A percentile compares a stretch with the other conserved stretches of the same genome.
These are phyloP conservation scores for Ooceraea biroi DNA, from an alignment of 1,140 invertebrate species.

Conservation along the genomic window DNA sequence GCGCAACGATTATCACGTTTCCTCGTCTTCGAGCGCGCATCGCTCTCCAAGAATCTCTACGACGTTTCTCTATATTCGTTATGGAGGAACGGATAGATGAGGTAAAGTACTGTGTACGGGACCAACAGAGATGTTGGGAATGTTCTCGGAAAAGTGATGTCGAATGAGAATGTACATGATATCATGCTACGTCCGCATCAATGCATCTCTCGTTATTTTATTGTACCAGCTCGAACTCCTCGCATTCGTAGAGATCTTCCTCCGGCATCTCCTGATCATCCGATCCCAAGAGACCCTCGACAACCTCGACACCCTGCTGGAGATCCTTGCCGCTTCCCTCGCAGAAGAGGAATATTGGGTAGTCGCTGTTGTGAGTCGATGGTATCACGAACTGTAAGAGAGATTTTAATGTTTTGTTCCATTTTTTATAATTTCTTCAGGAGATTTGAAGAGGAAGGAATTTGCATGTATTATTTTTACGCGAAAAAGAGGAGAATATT, in stretches of 20 bases:
- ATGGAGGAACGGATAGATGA: slow-evolving; percentile 5
- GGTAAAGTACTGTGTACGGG: slow-evolving; percentile 15
- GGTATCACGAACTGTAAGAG: slow-evolving; percentile 88
- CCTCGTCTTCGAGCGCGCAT: neutral
- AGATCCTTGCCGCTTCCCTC: slow-evolving; percentile 89
- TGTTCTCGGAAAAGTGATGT: slow-evolving; percentile 39
- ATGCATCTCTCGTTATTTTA: slow-evolving; percentile 57
- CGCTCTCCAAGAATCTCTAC: neutral
- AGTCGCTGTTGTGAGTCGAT: slow-evolving; percentile 88
- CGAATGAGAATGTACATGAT: neutral
- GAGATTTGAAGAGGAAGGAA: neutral
- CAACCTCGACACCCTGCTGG: slow-evolving; percentile 86
- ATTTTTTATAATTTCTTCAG: slow-evolving; percentile 1
- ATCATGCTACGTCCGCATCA: too few relatives aligned
- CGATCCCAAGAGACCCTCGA: slow-evolving; percentile 86
- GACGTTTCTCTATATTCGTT: neutral
- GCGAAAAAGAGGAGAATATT: neutral
- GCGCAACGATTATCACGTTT: slow-evolving; percentile 15
- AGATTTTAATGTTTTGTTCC: slow-evolving; percentile 12
- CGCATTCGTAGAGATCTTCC: slow-evolving; percentile 90
- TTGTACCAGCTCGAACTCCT: slow-evolving; percentile 89
- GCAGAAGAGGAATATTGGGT: slow-evolving; percentile 93
- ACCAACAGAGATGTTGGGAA: slow-evolving; percentile 57
- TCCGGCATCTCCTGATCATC: slow-evolving; percentile 86
- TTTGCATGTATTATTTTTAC: neutral